phyloP scores from a whole-genome alignment of 2,113 vertebrate species.

The Cephalopholis sonnerati region DNA sequence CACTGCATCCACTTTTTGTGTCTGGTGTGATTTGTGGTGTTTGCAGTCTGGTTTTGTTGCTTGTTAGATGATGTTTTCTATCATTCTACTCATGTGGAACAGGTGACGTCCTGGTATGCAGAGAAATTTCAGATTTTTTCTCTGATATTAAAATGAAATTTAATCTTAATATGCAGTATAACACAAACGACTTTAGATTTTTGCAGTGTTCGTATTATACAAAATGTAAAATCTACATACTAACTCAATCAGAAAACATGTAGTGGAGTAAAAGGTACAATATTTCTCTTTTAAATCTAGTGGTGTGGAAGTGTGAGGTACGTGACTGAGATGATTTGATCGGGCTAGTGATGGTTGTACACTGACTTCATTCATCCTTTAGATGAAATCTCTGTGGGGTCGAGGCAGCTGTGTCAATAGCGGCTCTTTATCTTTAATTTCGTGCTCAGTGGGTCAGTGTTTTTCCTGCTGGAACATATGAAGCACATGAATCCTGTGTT shows the following conservation, averaged over 20 bases:
- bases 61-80: no score
- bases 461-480: conserved; percentile 55
- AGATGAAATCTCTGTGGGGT: conserved; percentile 36
- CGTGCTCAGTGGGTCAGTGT: conserved; percentile 40
- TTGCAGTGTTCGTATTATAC: background rate
- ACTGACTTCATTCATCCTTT: conserved; percentile 21
- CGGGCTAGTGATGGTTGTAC: background rate
- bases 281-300: background rate
- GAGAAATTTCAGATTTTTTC: no score
- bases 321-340: background rate
- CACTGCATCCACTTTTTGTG: no score
- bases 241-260: background rate
- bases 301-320: background rate
- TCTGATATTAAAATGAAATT: no score
- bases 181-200: background rate
- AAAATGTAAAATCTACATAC: background rate
- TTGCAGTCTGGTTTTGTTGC: no score
- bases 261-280: background rate
- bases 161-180: no score
- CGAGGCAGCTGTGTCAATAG: conserved; percentile 75
- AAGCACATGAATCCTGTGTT: conserved; percentile 39
- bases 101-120: no score
- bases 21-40: no score
- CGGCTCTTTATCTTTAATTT: conserved; percentile 53
- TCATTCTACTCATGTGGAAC: no score